Conservation (phyloP, 2,888 invertebrate genomes). For the Lithophane semibrunnea region DNA sequence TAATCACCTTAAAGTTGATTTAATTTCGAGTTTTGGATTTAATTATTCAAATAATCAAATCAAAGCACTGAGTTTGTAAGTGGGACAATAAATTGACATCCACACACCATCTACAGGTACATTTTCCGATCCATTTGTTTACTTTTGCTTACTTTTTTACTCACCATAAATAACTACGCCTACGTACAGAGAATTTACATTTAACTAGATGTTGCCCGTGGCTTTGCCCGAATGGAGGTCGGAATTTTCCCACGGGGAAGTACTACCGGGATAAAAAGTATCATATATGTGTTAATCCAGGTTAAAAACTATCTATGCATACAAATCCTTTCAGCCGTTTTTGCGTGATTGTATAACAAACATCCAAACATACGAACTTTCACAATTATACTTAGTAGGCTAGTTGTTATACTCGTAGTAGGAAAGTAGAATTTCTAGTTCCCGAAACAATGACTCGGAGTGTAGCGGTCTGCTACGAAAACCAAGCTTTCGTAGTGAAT, state of each 20-base stretch:
- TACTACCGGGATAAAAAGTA: too few species aligned
- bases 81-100: not conserved
- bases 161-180: not conserved
- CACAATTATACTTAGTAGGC: not conserved
- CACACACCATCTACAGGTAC: not conserved
- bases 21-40: not conserved
- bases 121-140: not conserved
- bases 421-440: not conserved
- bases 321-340: not conserved
- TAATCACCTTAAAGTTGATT: not conserved
- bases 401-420: too few species aligned
- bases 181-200: not conserved
- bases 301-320: not conserved
- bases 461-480: conserved; percentile 6
- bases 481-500: not conserved
- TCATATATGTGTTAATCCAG: not conserved
- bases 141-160: not conserved
- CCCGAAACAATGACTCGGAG: not conserved
- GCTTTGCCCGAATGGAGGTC: too few species aligned
- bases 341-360: not conserved
- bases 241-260: too few species aligned
- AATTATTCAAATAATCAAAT: not conserved
- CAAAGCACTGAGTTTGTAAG: too few species aligned
- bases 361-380: not conserved
- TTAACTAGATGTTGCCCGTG: not conserved